Base-by-base conservation (phyloP, 2,888 invertebrate species). In the Netelia fuscicornis region DNA sequence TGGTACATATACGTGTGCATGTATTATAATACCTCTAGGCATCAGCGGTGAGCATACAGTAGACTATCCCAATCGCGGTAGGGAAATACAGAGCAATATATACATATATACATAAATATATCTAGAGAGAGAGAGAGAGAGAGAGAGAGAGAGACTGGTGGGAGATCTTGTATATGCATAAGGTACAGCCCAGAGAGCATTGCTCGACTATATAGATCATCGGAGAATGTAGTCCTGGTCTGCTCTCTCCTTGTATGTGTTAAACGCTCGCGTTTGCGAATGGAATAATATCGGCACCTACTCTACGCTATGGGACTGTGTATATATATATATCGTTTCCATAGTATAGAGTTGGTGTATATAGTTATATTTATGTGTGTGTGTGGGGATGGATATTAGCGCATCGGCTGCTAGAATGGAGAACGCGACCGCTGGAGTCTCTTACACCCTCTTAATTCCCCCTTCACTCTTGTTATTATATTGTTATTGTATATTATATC, bases 11-110 rank as follows among this genome's bases (percentile, higher is more conserved):
- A 81, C 30, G 56, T 44, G 30, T 54, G 17, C 20, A 70, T 44
- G n/a, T 67, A 80, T 74, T 70, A 71, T 79, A 81, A 84, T 77
- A 77, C 71, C 84, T 84, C 72, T 54, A 84, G 84, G 72, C 80
- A 77, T 81, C 71, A 54, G 48, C 67, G 48, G 9, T 23, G 23
- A 62, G 78, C n/a, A 30, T 60, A 62, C 9, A 52, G 23, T 58
- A 17, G n/a, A 13, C 48, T 30, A 58, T 6, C 20, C 13, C 23
- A 1, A 56, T 30, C 30, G 30, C n/a, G 17, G 37, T 42, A 37
- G 70, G 58, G 58, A 30, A 30, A 70, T 25, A 37, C 17, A 72
- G 71, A 20, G 42, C 17, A 58, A 72, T 30, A 23, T 48, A 9
- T 37, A 42, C 2, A 6, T 37, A 65, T 11, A 37, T 13, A n/a